These are phyloP conservation scores for Sinocyclocheilus anophthalmus DNA, from an alignment of 2,113 vertebrate species.

Conservation along the genomic window DNA sequence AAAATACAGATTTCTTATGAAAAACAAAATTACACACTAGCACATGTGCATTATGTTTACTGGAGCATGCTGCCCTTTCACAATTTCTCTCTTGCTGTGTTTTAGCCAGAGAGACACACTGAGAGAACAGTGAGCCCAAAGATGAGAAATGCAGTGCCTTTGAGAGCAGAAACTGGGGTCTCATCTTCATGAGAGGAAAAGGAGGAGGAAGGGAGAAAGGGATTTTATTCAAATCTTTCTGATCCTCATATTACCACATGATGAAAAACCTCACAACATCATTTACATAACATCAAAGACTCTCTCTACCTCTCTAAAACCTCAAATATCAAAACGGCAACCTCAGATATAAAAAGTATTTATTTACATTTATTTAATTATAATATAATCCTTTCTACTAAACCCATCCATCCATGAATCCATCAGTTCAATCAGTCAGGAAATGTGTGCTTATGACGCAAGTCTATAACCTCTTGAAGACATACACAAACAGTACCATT, in stretches of 20 bases:
- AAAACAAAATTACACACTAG: background rate
- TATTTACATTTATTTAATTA: background rate
- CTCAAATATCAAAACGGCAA: background rate
- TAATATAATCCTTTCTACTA: background rate
- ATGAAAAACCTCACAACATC: constrained; percentile 5
- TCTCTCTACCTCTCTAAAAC: background rate
- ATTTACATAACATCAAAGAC: constrained; percentile 39
- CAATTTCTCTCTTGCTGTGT: background rate
- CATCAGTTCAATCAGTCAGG: constrained; percentile 8
- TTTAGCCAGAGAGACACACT: background rate
- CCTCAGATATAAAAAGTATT: background rate
- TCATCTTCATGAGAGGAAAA: constrained; percentile 7
- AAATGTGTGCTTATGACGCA: background rate
- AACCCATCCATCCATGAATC: constrained; percentile 16
- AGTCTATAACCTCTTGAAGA: background rate
- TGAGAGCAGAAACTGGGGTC: constrained; percentile 9
- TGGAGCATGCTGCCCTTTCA: background rate
- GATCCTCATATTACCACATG: constrained; percentile 7
- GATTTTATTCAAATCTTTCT: constrained; percentile 56
- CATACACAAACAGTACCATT: background rate
- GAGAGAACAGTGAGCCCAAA: constrained; percentile 16
- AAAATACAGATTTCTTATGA: background rate
- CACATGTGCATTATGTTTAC: background rate
- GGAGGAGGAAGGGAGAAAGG: constrained; percentile 3
- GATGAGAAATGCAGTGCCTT: background rate